These are phyloP conservation scores for Battus philenor DNA, from an alignment of 1,140 invertebrate species.

Conservation along the genomic window DNA sequence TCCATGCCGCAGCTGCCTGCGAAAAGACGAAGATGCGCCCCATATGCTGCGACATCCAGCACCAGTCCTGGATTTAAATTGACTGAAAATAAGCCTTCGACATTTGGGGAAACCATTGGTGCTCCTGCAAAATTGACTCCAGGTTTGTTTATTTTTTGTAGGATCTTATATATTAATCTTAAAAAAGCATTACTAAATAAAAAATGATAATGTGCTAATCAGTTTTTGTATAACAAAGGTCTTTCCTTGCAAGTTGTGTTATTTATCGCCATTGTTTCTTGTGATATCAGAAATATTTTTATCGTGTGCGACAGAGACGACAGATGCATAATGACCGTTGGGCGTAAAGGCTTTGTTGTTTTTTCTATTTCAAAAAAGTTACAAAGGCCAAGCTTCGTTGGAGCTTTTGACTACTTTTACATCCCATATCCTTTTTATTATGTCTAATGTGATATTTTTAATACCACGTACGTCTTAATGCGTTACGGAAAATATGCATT, in stretches of 20 bases:
- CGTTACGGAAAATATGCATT: neutral
- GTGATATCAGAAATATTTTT: conserved; percentile 61
- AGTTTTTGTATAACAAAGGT: neutral
- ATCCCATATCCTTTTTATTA: no score
- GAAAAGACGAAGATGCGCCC: conserved; percentile 91
- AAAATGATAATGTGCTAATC: no score
- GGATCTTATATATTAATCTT: conserved; percentile 15
- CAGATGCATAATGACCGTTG: conserved; percentile 48
- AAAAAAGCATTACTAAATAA: neutral
- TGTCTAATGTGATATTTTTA: no score
- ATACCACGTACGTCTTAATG: no score
- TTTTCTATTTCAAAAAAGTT: conserved; percentile 30
- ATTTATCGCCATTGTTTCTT: conserved; percentile 61
- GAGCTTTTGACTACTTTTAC: no score
- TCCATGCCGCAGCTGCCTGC: conserved; percentile 87
- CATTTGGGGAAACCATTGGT: conserved; percentile 83
- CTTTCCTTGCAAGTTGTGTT: conserved; percentile 32
- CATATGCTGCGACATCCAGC: conserved; percentile 84
- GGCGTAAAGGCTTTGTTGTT: conserved; percentile 51
- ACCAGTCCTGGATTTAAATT: conserved; percentile 80
- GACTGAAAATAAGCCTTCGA: conserved; percentile 78
- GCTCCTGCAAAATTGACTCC: conserved; percentile 87
- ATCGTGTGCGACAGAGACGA: conserved; percentile 56
- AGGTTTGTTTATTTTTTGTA: conserved; percentile 80
- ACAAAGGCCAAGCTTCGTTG: conserved; percentile 11